Evolutionary conservation across 1,140 invertebrate genomes (phyloP).

Genomic region (Lasioglossum baleicum): DNA sequence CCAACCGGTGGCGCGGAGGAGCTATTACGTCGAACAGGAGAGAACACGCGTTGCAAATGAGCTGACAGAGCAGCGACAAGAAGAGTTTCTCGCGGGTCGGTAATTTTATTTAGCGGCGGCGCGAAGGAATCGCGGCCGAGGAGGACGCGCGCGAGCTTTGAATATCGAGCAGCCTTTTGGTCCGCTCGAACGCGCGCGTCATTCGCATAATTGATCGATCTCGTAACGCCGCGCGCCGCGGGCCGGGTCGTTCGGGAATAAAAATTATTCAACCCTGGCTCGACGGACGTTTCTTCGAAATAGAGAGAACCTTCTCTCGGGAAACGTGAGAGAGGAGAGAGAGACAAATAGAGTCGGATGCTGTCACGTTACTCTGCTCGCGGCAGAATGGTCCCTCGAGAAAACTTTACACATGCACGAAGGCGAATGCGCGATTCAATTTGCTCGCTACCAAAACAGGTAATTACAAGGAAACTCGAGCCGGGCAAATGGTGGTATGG

Average conservation of each 20-base stretch:
- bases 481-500: neutral
- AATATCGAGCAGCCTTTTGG: neutral
- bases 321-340: neutral
- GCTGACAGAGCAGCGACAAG: too few species aligned
- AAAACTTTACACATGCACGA: neutral
- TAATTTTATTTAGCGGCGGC: neutral
- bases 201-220: neutral
- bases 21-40: too few species aligned
- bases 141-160: neutral
- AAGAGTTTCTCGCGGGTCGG: too few species aligned
- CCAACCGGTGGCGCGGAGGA: too few species aligned
- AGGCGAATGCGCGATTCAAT: neutral
- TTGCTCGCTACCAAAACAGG: neutral
- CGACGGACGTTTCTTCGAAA: neutral
- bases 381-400: neutral
- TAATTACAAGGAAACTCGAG: constrained; percentile 1
- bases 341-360: too few species aligned
- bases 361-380: neutral
- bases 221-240: neutral
- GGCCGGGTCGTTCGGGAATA: neutral
- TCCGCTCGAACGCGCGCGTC: too few species aligned
- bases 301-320: neutral
- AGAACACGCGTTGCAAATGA: too few species aligned
- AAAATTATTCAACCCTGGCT: neutral
- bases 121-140: neutral